Percentiles rank a stretch among this genome's conserved stretches.
Conservation (phyloP, 2,113 vertebrate genomes). For the Sorex araneus region DNA sequence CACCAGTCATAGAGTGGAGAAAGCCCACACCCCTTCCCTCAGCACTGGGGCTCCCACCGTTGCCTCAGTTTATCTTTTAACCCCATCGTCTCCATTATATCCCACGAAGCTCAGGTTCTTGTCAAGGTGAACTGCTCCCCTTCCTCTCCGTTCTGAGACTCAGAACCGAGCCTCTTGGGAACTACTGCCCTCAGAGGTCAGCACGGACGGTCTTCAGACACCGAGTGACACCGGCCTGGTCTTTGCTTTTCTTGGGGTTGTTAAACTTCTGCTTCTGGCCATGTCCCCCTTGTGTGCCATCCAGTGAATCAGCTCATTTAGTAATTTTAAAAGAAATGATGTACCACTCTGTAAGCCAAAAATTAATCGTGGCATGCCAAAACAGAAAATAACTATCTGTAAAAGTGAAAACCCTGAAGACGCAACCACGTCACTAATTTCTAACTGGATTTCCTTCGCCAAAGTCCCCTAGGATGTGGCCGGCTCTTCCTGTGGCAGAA, state of each 20-base stretch:
- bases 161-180: background rate
- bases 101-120: background rate
- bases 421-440: background rate
- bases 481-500: too few relatives aligned
- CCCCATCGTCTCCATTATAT: too few relatives aligned
- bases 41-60: rapidly evolving
- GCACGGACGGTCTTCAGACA: background rate
- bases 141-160: background rate
- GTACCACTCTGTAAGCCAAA: background rate
- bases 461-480: background rate
- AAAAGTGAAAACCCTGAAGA: slow-evolving; percentile 14
- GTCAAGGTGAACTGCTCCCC: background rate
- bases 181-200: background rate
- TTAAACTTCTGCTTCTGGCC: background rate
- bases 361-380: background rate
- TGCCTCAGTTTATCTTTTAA: background rate
- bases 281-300: slow-evolving; percentile 35
- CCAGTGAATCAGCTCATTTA: background rate
- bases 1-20: background rate
- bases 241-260: background rate
- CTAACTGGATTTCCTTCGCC: slow-evolving; percentile 9
- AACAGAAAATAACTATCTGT: slow-evolving; percentile 6
- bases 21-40: background rate
- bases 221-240: too few relatives aligned
- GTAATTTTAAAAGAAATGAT: slow-evolving; percentile 33